Conservation (phyloP, 2,888 invertebrate species). For the Andrena praecox region DNA sequence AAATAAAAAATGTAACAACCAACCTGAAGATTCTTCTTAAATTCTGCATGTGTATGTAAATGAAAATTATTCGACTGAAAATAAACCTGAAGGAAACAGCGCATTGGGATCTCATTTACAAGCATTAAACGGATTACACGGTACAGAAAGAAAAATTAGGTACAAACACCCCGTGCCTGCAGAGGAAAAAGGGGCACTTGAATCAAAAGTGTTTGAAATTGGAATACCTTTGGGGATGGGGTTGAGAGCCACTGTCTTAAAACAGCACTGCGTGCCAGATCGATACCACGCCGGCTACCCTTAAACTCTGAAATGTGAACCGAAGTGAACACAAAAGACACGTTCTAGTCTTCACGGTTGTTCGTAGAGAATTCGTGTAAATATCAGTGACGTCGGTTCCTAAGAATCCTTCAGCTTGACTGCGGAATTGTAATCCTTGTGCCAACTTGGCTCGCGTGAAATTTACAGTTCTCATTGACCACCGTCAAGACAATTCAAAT, state of each 20-base stretch:
- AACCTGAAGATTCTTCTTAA: neutral
- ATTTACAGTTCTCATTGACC: neutral
- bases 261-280: constrained; percentile 80
- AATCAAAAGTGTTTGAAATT: constrained; percentile 41
- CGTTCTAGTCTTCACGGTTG: constrained; percentile 25
- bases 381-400: neutral
- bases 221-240: constrained; percentile 39
- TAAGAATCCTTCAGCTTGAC: neutral
- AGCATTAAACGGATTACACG: neutral
- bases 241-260: constrained; percentile 80
- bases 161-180: neutral
- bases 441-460: neutral
- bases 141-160: constrained; percentile 7
- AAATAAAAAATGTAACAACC: too few relatives aligned
- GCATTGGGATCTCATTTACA: neutral
- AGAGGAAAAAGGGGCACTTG: constrained; percentile 17
- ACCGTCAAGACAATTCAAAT: constrained; percentile 5
- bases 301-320: constrained; percentile 79
- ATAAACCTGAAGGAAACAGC: neutral
- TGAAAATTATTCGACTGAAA: neutral
- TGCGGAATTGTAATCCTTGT: neutral
- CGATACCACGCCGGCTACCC: constrained; percentile 79
- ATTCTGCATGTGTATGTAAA: neutral
- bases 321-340: constrained; percentile 69
- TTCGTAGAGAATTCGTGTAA: neutral